Conservation (phyloP, 2,797 vertebrate species). For the Erpetoichthys calabaricus region DNA sequence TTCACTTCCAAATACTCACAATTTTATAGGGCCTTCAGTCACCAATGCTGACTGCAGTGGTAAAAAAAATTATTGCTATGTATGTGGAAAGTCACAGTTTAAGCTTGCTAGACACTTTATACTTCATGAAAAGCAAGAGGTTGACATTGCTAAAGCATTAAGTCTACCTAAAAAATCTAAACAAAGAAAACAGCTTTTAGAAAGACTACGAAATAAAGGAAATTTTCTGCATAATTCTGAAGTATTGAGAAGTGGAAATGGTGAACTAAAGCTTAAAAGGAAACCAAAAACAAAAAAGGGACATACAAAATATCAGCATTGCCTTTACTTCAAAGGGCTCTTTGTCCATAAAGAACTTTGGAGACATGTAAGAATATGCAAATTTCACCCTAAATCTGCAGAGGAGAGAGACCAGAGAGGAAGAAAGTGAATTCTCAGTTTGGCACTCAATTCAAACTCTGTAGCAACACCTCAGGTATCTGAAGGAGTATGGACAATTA, state of each 20-base stretch:
- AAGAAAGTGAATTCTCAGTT: constrained; percentile 3
- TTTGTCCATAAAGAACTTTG: constrained; percentile 10
- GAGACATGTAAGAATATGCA: constrained; percentile 9
- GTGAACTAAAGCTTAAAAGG: constrained; percentile 2
- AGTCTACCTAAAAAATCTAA: constrained; percentile 4
- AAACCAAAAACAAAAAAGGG: not conserved
- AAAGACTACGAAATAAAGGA: constrained; percentile 4
- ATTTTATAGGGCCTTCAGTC: too few relatives aligned
- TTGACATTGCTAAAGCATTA: constrained; percentile 6
- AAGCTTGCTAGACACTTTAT: constrained; percentile 6
- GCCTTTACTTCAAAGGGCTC: constrained; percentile 22
- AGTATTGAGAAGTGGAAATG: constrained; percentile 4
- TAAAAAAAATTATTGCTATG: constrained; percentile 7
- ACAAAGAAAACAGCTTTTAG: not conserved
- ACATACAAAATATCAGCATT: constrained; percentile 4
- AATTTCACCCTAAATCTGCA: constrained; percentile 10
- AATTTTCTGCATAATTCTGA: constrained; percentile 2
- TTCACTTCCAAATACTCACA: too few relatives aligned
- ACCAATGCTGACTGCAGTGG: not conserved
- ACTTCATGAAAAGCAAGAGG: constrained; percentile 1
- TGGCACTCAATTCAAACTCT: constrained; percentile 13
- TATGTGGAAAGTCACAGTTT: constrained; percentile 4
- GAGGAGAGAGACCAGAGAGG: not conserved
- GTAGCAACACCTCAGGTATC: constrained; percentile 8
- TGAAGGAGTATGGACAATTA: constrained; percentile 16